These are phyloP conservation scores for Rhyacichthys aspro DNA, from an alignment of 2,797 vertebrate species.

Conservation along the genomic window DNA sequence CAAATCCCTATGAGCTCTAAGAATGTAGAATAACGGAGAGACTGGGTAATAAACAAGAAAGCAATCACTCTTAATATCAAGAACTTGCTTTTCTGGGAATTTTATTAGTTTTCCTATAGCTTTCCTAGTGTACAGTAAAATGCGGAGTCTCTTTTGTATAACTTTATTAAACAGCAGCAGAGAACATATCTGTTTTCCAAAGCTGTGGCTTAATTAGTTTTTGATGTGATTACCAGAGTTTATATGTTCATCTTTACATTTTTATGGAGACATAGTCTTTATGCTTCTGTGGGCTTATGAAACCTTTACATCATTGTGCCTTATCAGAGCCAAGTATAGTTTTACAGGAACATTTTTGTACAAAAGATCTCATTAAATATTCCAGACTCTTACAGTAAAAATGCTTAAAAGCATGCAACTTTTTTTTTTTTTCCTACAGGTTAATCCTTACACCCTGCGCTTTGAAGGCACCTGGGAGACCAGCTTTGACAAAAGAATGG, in stretches of 20 bases:
- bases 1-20: slow-evolving; percentile 44
- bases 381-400: background rate
- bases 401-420: background rate
- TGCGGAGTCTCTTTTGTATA: slow-evolving; percentile 5
- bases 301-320: slow-evolving; percentile 5
- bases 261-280: slow-evolving; percentile 9
- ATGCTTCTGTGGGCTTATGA: slow-evolving; percentile 5
- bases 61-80: slow-evolving; percentile 40
- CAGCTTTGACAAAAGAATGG: slow-evolving; percentile 91
- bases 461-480: slow-evolving; percentile 97
- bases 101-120: slow-evolving; percentile 36
- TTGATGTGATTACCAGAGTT: slow-evolving; percentile 30
- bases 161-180: slow-evolving; percentile 29
- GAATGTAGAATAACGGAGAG: slow-evolving; percentile 36
- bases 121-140: slow-evolving; percentile 14
- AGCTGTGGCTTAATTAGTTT: slow-evolving; percentile 32
- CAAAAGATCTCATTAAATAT: background rate
- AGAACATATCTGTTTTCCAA: slow-evolving; percentile 13
- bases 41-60: slow-evolving; percentile 53
- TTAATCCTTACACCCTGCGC: slow-evolving; percentile 94
- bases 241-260: slow-evolving; percentile 27
- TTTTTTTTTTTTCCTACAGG: slow-evolving; percentile 54
- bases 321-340: background rate
- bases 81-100: slow-evolving; percentile 28
- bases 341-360: background rate